Conservation (phyloP, 2,113 vertebrate species). For the Rhodinocichla rosea region DNA sequence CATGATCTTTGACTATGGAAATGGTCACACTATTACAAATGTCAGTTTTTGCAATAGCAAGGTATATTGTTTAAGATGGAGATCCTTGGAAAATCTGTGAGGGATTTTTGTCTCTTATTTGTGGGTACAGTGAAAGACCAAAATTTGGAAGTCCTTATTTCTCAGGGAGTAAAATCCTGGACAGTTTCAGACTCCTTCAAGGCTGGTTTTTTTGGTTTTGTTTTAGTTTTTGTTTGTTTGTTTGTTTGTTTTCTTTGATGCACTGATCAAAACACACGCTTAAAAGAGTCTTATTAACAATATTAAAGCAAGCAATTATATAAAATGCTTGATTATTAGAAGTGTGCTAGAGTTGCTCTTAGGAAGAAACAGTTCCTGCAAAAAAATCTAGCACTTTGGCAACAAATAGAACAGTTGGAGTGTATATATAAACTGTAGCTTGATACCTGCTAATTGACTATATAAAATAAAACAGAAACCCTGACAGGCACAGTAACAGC, state of each 20-base stretch:
- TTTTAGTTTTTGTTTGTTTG: background rate
- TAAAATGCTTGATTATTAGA: background rate
- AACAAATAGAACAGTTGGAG: background rate
- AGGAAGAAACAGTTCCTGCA: background rate
- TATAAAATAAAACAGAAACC: background rate
- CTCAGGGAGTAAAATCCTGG: background rate
- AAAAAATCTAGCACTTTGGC: background rate
- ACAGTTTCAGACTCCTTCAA: background rate
- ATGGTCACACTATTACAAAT: background rate
- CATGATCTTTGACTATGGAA: background rate
- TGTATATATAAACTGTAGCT: background rate
- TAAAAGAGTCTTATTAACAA: background rate
- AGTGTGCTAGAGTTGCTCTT: background rate
- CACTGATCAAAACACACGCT: background rate
- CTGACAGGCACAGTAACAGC: background rate
- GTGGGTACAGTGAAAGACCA: background rate
- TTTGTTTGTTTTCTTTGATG: background rate
- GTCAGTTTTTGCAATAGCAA: background rate
- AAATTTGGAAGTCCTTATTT: background rate
- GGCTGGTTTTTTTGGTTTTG: background rate
- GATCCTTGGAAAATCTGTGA: background rate
- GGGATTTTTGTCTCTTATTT: background rate
- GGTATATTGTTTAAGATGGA: background rate
- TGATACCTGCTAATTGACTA: background rate
- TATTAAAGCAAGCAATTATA: background rate